Conservation (phyloP, 2,113 vertebrate genomes). For the Zootoca vivipara region DNA sequence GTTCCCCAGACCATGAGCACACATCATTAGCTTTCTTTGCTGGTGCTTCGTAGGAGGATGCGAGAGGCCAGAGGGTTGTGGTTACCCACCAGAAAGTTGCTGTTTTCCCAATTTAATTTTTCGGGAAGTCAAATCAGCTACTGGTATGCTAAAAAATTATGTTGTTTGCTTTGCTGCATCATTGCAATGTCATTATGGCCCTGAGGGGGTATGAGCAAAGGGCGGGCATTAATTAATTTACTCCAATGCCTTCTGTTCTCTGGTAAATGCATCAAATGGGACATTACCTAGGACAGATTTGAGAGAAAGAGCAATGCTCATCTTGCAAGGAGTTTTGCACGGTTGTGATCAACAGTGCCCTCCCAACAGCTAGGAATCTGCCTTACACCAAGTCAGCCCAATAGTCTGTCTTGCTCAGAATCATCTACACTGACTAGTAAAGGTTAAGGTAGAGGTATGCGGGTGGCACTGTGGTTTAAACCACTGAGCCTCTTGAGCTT, state of each 20-base stretch:
- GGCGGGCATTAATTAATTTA: constrained; percentile 7
- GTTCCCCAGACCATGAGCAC: constrained; percentile 23
- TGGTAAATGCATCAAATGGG: constrained; percentile 10
- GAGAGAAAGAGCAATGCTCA: background rate
- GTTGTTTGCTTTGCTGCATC: background rate
- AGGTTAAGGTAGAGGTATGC: too few species aligned
- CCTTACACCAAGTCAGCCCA: too few species aligned
- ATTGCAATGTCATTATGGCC: background rate
- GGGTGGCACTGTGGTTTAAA: too few species aligned
- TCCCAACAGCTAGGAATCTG: too few species aligned
- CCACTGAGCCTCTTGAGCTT: too few species aligned
- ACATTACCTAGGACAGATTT: background rate
- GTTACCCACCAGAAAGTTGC: constrained; percentile 46
- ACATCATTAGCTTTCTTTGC: constrained; percentile 53
- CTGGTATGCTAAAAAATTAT: background rate
- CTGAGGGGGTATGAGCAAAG: constrained; percentile 4
- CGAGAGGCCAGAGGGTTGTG: constrained; percentile 24
- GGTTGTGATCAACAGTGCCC: background rate
- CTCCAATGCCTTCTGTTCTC: background rate
- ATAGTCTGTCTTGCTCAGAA: background rate
- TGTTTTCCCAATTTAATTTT: constrained; percentile 52
- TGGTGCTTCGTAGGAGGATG: constrained; percentile 35
- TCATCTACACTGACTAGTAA: too few species aligned
- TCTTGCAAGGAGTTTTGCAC: background rate
- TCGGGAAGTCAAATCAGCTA: constrained; percentile 20